These are phyloP conservation scores for Drosophila neoperkinsi DNA, from an alignment of 2,888 invertebrate species.

Conservation along the genomic window DNA sequence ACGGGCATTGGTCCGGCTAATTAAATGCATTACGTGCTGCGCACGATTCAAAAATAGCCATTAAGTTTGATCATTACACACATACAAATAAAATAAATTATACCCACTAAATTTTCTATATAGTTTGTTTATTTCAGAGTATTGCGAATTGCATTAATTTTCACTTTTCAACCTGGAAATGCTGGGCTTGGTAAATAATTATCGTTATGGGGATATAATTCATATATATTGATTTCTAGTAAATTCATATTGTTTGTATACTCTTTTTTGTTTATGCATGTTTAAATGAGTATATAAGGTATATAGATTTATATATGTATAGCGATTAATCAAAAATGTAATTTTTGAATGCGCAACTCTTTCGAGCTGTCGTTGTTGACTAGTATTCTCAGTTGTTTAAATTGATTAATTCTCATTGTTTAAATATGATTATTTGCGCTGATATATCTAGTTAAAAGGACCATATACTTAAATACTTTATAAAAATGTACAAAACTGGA, in stretches of 20 bases:
- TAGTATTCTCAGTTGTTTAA: constrained; percentile 59
- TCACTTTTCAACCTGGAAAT: constrained; percentile 6
- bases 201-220: constrained; percentile 6
- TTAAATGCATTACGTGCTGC: constrained; percentile 42
- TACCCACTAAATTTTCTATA: neutral
- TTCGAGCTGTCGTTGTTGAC: constrained; percentile 56
- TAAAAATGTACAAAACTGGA: constrained; percentile 57
- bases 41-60: constrained; percentile 25
- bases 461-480: constrained; percentile 14
- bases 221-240: constrained; percentile 47
- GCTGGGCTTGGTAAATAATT: constrained; percentile 9
- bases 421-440: constrained; percentile 38
- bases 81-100: constrained; percentile 26
- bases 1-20: constrained; percentile 86
- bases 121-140: constrained; percentile 17
- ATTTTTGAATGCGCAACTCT: constrained; percentile 20
- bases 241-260: constrained; percentile 52
- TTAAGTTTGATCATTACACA: constrained; percentile 24
- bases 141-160: constrained; percentile 10
- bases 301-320: constrained; percentile 21
- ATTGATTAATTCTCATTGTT: constrained; percentile 24
- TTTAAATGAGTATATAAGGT: constrained; percentile 20
- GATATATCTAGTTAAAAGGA: constrained; percentile 30
- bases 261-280: constrained; percentile 10
- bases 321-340: constrained; percentile 31